A percentile compares a stretch with the other conserved stretches of the same genome.
These are phyloP conservation scores for Aleiodes leptofemur DNA, from an alignment of 2,888 invertebrate species.

Conservation along the genomic window DNA sequence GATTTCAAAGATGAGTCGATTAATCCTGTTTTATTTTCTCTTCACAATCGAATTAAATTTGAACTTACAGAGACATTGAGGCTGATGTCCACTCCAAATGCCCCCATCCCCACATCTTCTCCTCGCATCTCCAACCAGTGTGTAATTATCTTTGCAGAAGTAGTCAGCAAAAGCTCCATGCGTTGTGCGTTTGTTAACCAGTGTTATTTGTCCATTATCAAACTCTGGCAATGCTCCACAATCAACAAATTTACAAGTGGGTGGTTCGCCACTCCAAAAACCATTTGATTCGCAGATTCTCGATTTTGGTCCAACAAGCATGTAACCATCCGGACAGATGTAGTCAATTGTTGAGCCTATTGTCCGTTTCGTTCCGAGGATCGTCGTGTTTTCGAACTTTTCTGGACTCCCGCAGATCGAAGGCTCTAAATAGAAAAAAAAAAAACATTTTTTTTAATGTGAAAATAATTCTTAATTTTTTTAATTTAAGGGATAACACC, in stretches of 20 bases:
- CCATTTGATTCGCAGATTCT: slow-evolving; percentile 86
- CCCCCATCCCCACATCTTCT: slow-evolving; percentile 86
- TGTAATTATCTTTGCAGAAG: slow-evolving; percentile 89
- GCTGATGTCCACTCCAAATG: slow-evolving; percentile 86
- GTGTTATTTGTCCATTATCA: slow-evolving; percentile 83
- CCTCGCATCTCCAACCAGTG: slow-evolving; percentile 85
- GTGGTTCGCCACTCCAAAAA: slow-evolving; percentile 89
- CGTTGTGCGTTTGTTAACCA: slow-evolving; percentile 85
- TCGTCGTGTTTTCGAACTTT: slow-evolving; percentile 88
- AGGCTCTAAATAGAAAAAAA: slow-evolving; percentile 80
- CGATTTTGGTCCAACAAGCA: slow-evolving; percentile 83
- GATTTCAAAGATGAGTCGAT: too few species aligned
- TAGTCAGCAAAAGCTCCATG: slow-evolving; percentile 87
- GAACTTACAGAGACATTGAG: slow-evolving; percentile 84
- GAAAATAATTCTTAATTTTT: not conserved
- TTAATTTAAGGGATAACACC: too few species aligned
- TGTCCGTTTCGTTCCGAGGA: slow-evolving; percentile 82
- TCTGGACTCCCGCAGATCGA: slow-evolving; percentile 93
- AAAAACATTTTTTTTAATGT: not conserved
- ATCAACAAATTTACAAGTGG: slow-evolving; percentile 91
- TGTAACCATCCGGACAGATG: slow-evolving; percentile 88
- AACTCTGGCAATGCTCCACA: slow-evolving; percentile 84
- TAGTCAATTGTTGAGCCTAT: slow-evolving; percentile 86
- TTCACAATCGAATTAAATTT: too few species aligned
- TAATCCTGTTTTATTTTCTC: too few species aligned